Conservation (phyloP, 1,140 invertebrate species). For the Solen grandis region DNA sequence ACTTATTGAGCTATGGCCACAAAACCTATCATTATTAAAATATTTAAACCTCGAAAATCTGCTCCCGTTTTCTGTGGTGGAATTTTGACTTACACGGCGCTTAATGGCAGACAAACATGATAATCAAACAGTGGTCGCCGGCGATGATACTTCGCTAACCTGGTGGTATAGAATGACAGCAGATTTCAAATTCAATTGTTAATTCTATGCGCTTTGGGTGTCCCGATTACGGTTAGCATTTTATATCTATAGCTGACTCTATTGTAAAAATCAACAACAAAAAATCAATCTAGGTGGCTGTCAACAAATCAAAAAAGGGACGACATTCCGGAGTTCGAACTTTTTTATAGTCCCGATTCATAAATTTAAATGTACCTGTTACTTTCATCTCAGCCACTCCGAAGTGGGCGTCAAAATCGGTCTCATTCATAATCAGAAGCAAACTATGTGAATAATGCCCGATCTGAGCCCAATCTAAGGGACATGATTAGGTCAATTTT, state of each 20-base stretch:
- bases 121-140: background rate
- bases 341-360: no score
- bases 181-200: conserved; percentile 17
- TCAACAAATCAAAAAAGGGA: background rate
- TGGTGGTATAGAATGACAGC: conserved; percentile 17
- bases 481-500: no score
- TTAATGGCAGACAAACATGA: conserved; percentile 20
- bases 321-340: background rate
- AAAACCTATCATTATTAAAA: conserved; percentile 25
- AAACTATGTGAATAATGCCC: no score
- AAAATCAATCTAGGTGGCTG: background rate
- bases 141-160: conserved; percentile 38
- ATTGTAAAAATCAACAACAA: conserved; percentile 19
- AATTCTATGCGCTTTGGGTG: no score
- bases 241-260: conserved; percentile 32
- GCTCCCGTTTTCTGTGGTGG: background rate
- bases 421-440: no score
- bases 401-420: no score
- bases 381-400: no score
- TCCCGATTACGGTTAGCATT: no score
- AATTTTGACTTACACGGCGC: conserved; percentile 10
- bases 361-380: no score
- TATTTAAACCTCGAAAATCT: conserved; percentile 41
- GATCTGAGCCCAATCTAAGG: no score
- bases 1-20: conserved; percentile 12